Evolutionary conservation across 2,888 invertebrate species (phyloP).

Genomic region (Hoplodrina blanda): DNA sequence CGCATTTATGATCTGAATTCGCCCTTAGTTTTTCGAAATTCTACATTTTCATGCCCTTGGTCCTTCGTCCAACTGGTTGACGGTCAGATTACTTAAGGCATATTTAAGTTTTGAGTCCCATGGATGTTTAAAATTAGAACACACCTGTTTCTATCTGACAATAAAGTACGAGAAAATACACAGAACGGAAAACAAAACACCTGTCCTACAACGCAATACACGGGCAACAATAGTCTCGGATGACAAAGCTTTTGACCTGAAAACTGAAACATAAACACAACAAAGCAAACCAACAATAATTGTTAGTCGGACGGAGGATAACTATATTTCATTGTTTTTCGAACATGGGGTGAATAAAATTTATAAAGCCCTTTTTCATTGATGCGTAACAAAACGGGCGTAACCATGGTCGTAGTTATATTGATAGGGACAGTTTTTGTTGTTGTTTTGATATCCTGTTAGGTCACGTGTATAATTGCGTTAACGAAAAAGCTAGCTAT

Average conservation of each 20-base stretch:
- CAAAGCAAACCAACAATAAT: constrained; percentile 36
- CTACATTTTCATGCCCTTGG: too few relatives aligned
- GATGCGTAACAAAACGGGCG: constrained; percentile 17
- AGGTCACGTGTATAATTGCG: neutral
- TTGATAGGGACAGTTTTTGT: constrained; percentile 13
- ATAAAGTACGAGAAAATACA: neutral
- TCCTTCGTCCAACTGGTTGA: too few relatives aligned
- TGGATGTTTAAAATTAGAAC: neutral
- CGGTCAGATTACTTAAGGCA: too few relatives aligned
- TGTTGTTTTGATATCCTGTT: constrained; percentile 20
- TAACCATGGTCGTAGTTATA: neutral
- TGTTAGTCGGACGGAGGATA: constrained; percentile 12
- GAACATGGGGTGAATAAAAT: constrained; percentile 20
- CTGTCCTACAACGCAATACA: constrained; percentile 29
- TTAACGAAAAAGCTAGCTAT: too few relatives aligned
- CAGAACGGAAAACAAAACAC: constrained; percentile 38
- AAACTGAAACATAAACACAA: constrained; percentile 33
- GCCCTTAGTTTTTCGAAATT: too few relatives aligned
- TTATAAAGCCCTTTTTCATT: constrained; percentile 28
- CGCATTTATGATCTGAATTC: neutral
- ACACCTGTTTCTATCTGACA: constrained; percentile 2
- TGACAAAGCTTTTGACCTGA: constrained; percentile 44
- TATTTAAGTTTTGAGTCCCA: neutral
- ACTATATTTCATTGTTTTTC: constrained; percentile 43
- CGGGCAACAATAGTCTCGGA: constrained; percentile 26